phyloP scores from a whole-genome alignment of 1,140 invertebrate genomes.

The Drosophila pseudoananassae region DNA sequence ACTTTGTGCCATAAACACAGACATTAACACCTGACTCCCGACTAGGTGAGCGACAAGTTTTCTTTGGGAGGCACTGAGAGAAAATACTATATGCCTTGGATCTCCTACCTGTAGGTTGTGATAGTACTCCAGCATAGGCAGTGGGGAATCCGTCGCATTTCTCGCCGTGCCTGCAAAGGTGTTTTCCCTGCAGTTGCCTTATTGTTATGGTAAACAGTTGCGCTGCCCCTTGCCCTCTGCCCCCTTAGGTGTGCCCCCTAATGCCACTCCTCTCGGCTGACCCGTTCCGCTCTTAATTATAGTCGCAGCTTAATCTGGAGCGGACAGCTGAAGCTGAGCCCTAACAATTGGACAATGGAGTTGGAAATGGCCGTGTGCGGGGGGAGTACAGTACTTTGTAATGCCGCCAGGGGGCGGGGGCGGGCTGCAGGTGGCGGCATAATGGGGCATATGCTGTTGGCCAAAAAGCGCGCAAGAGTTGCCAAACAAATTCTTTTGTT shows the following conservation, averaged over 20 bases:
- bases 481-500: constrained; percentile 83
- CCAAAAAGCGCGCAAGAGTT: constrained; percentile 74
- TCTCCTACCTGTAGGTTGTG: background rate
- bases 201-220: constrained; percentile 81
- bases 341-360: constrained; percentile 58
- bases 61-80: constrained; percentile 2
- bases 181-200: constrained; percentile 59
- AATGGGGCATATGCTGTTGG: constrained; percentile 54
- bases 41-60: constrained; percentile 41
- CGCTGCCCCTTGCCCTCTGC: constrained; percentile 6
- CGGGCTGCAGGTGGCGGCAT: constrained; percentile 28
- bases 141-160: background rate
- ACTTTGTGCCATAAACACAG: constrained; percentile 74
- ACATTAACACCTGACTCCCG: constrained; percentile 75
- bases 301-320: constrained; percentile 77
- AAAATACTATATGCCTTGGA: background rate
- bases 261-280: constrained; percentile 7
- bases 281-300: constrained; percentile 66
- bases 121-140: too few relatives aligned
- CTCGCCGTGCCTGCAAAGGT: constrained; percentile 50
- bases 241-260: constrained; percentile 23
- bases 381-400: constrained; percentile 58
- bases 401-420: constrained; percentile 39
- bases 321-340: constrained; percentile 61
- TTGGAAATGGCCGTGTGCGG: constrained; percentile 28